phyloP scores from a whole-genome alignment of 2,797 vertebrate genomes.

The Scarus forsteni region DNA sequence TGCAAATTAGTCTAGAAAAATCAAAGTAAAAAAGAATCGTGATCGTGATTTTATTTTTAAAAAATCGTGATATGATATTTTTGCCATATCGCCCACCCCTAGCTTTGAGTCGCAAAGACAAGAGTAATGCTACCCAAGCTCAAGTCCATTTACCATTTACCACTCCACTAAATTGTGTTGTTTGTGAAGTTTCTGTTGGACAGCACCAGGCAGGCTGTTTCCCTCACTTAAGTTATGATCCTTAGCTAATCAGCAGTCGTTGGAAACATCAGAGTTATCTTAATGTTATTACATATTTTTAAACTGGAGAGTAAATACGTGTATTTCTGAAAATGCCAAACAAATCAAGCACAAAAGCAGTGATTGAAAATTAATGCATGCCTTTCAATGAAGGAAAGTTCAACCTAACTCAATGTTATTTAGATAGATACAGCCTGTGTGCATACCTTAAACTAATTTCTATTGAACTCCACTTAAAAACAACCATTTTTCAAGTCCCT shows the following conservation, averaged over 20 bases:
- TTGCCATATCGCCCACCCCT: too few relatives aligned
- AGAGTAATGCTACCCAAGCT: too few relatives aligned
- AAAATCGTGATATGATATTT: too few relatives aligned
- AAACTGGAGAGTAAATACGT: background rate
- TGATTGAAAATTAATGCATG: background rate
- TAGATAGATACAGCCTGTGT: conserved; percentile 7
- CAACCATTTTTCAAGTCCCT: conserved; percentile 36
- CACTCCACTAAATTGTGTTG: too few relatives aligned
- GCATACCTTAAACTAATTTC: conserved; percentile 24
- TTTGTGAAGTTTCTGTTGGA: too few relatives aligned
- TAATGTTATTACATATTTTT: background rate
- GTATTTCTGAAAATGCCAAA: background rate
- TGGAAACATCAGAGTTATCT: background rate
- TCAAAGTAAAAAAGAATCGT: too few relatives aligned
- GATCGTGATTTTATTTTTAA: too few relatives aligned
- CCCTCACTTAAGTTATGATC: background rate
- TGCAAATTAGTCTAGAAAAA: too few relatives aligned
- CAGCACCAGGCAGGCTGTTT: background rate
- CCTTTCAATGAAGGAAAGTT: background rate
- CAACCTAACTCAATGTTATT: conserved; percentile 13
- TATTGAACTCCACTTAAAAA: conserved; percentile 30
- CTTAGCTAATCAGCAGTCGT: background rate
- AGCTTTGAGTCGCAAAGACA: too few relatives aligned
- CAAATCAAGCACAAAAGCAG: background rate
- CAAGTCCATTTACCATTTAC: too few relatives aligned